Evolutionary conservation across 1,140 invertebrate species (phyloP).

Genomic region (Papilio helenus): DNA sequence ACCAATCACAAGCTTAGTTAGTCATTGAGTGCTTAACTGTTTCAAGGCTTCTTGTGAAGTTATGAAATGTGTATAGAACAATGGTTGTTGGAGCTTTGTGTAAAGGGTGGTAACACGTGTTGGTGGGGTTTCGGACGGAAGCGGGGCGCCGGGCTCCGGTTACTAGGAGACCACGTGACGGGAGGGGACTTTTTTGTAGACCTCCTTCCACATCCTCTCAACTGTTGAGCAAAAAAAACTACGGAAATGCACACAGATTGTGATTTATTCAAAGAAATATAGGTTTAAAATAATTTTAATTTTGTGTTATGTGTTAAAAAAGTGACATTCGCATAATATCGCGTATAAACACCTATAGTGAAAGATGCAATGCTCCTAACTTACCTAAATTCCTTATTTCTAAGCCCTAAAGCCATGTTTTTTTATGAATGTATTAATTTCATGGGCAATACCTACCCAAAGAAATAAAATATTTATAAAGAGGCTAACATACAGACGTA

Average conservation of each 20-base stretch:
- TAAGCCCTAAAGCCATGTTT: no score
- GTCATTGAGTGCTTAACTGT: constrained; percentile 2
- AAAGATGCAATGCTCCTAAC: no score
- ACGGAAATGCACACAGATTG: constrained; percentile 37
- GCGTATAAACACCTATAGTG: no score
- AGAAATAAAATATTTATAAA: background rate
- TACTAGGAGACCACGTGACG: constrained; percentile 65
- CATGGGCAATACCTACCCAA: background rate
- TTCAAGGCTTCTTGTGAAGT: constrained; percentile 17
- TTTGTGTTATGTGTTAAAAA: background rate
- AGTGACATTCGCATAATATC: background rate
- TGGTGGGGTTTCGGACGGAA: constrained; percentile 68
- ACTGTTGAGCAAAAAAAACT: constrained; percentile 43
- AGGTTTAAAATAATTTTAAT: background rate
- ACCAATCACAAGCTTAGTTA: background rate
- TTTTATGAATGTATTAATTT: no score
- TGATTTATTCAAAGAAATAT: background rate
- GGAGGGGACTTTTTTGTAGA: constrained; percentile 57
- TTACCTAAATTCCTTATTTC: no score
- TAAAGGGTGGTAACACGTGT: constrained; percentile 60
- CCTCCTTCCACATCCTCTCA: constrained; percentile 60
- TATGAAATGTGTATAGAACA: constrained; percentile 21
- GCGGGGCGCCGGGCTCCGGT: constrained; percentile 63
- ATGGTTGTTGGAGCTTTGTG: constrained; percentile 3
- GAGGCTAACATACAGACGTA: background rate